Evolutionary conservation across 2,113 vertebrate species (phyloP).

Genomic region (Lepidothrix coronata): DNA sequence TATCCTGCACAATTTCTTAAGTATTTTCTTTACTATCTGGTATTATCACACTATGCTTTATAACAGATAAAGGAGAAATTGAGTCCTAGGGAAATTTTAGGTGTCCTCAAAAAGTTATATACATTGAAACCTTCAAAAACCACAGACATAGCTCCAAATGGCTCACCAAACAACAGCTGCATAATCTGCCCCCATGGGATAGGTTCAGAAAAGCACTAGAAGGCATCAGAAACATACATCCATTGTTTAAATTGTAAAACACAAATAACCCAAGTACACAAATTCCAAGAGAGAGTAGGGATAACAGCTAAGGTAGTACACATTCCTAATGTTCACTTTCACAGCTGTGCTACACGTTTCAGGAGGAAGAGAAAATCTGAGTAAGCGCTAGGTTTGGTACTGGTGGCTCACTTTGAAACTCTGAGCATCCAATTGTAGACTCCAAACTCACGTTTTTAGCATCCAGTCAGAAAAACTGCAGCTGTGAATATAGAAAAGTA

Average conservation of each 20-base stretch:
- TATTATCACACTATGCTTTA: conserved; percentile 73
- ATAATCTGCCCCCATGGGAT: conserved; percentile 66
- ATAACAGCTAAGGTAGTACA: conserved; percentile 90
- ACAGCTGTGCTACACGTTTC: conserved; percentile 96
- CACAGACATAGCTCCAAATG: conserved; percentile 83
- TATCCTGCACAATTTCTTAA: conserved; percentile 75
- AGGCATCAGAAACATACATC: conserved; percentile 86
- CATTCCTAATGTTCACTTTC: conserved; percentile 92
- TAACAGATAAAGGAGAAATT: conserved; percentile 87
- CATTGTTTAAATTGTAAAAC: conserved; percentile 86
- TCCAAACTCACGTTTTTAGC: conserved; percentile 76
- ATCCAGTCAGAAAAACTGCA: conserved; percentile 80
- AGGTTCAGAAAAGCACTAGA: conserved; percentile 82
- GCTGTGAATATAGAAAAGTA: conserved; percentile 64
- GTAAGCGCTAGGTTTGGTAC: conserved; percentile 79
- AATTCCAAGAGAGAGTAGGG: conserved; percentile 83
- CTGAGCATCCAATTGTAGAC: conserved; percentile 79
- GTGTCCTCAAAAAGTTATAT: conserved; percentile 84
- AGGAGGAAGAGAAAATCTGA: conserved; percentile 81
- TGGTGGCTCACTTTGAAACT: conserved; percentile 79
- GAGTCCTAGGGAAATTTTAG: conserved; percentile 72
- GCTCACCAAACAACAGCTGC: conserved; percentile 81
- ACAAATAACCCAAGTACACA: conserved; percentile 85
- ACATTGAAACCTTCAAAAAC: conserved; percentile 87
- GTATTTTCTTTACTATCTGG: conserved; percentile 74